phyloP scores from a whole-genome alignment of 1,140 invertebrate genomes.

The Samia ricini region DNA sequence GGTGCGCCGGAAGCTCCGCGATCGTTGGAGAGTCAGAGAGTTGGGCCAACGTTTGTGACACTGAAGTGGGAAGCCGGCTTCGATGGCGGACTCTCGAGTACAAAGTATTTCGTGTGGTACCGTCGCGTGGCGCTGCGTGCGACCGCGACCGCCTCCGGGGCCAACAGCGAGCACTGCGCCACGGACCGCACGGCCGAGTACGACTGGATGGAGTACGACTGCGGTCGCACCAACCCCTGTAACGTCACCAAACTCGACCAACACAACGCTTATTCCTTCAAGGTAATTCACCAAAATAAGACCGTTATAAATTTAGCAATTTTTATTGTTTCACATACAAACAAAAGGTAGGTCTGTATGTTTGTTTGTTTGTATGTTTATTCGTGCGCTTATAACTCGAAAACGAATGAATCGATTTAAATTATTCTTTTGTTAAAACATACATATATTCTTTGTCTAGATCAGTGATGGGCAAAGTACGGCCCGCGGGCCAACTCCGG shows the following conservation, averaged over 20 bases:
- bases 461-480: too few species aligned
- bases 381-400: too few species aligned
- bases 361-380: too few species aligned
- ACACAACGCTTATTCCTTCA: conserved; percentile 89
- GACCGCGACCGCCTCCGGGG: conserved; percentile 24
- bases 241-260: conserved; percentile 90
- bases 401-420: too few species aligned
- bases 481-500: too few species aligned
- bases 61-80: conserved; percentile 92
- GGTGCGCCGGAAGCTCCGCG: conserved; percentile 90
- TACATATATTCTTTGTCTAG: too few species aligned
- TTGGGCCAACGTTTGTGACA: conserved; percentile 87
- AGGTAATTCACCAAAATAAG: conserved; percentile 62
- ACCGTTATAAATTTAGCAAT: too few species aligned
- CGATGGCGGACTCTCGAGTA: conserved; percentile 90
- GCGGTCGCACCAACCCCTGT: conserved; percentile 90
- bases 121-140: conserved; percentile 80
- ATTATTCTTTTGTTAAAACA: too few species aligned
- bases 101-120: conserved; percentile 91
- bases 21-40: conserved; percentile 82
- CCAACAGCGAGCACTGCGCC: conserved; percentile 67
- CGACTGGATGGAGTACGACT: conserved; percentile 90
- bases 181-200: conserved; percentile 79
- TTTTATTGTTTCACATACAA: too few species aligned
- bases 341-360: too few species aligned